A percentile compares a stretch with the other conserved stretches of the same genome.
Conservation (phyloP, 1,140 invertebrate genomes). For the Phenacoccus solenopsis region DNA sequence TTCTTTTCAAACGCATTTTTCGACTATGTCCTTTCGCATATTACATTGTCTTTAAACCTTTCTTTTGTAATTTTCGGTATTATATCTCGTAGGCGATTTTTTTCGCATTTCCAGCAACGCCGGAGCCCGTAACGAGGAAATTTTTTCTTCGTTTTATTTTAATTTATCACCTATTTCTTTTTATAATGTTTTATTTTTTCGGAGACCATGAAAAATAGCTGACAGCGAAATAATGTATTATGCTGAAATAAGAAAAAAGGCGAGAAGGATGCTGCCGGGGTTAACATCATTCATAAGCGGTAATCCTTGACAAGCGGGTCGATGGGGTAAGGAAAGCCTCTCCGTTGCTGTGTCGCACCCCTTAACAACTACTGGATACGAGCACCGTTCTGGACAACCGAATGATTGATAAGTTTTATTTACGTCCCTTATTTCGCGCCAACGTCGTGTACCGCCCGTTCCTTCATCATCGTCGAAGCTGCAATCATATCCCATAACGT, state of each 20-base stretch:
- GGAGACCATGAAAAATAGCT: conserved; percentile 9
- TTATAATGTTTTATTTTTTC: conserved; percentile 10
- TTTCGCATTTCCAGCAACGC: background rate
- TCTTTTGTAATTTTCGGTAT: background rate
- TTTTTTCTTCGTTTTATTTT: conserved; percentile 10
- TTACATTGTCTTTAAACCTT: background rate
- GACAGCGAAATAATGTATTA: conserved; percentile 14
- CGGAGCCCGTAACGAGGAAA: background rate
- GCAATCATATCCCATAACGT: too few relatives aligned
- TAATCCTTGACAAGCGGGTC: conserved; percentile 8
- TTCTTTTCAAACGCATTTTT: background rate
- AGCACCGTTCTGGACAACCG: conserved; percentile 3
- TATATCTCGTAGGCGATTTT: background rate
- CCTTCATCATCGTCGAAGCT: background rate
- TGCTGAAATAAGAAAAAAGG: background rate
- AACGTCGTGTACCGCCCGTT: background rate
- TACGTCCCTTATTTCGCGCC: background rate
- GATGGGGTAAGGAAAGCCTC: background rate
- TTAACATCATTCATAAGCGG: conserved; percentile 16
- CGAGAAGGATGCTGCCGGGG: background rate
- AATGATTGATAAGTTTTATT: conserved; percentile 18
- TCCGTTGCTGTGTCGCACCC: background rate
- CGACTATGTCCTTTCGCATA: background rate
- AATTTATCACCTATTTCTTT: conserved; percentile 17
- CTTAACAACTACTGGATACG: conserved; percentile 14